A percentile compares a stretch with the other conserved stretches of the same genome.
These are phyloP conservation scores for Sialis fuliginosa DNA, from an alignment of 2,888 invertebrate species.

Conservation along the genomic window DNA sequence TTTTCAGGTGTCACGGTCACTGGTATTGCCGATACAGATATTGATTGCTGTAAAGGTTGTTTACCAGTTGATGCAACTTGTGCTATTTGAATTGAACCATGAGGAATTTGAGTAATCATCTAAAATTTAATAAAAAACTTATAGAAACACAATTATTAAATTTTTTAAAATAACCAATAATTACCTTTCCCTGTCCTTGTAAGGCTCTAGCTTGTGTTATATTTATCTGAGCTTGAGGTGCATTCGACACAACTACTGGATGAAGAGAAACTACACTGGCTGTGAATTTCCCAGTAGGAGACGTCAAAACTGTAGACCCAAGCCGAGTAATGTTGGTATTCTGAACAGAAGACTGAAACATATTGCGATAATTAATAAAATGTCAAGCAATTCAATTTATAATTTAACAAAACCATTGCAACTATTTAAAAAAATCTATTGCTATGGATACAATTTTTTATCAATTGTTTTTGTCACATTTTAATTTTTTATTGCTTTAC, in stretches of 20 bases:
- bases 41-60: constrained; percentile 13
- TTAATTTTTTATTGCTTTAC: not conserved
- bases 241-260: constrained; percentile 8
- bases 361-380: not conserved
- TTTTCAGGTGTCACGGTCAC: constrained; percentile 13
- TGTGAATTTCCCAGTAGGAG: constrained; percentile 6
- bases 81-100: constrained; percentile 24
- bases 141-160: not conserved
- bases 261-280: constrained; percentile 7
- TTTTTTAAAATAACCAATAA: not conserved
- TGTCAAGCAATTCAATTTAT: not conserved
- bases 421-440: not conserved
- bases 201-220: constrained; percentile 2
- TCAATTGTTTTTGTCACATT: not conserved
- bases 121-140: constrained; percentile 9
- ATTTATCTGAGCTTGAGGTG: constrained; percentile 4
- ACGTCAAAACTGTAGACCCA: constrained; percentile 2
- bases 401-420: not conserved
- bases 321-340: constrained; percentile 6
- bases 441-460: not conserved
- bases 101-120: constrained; percentile 24
- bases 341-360: constrained; percentile 1
- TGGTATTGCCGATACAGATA: constrained; percentile 1
- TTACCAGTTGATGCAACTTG: constrained; percentile 20
- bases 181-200: constrained; percentile 4